Evolutionary conservation across 2,797 vertebrate species (phyloP).

Genomic region (Chrosomus eos): DNA sequence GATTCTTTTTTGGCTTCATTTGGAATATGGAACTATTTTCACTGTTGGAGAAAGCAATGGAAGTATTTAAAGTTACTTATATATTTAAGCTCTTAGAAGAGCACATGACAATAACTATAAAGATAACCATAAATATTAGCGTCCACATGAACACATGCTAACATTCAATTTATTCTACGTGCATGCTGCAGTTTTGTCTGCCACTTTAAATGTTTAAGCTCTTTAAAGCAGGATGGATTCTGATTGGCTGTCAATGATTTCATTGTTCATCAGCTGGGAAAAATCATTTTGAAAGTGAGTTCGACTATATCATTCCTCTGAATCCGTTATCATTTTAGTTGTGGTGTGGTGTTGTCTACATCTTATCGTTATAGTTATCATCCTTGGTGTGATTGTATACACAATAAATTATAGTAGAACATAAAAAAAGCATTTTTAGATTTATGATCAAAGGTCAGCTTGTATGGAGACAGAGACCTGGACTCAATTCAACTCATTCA

Average conservation of each 20-base stretch:
- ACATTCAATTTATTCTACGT: neutral
- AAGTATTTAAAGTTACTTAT: neutral
- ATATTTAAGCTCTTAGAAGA: neutral
- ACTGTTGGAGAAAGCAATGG: neutral
- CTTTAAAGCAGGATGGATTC: neutral
- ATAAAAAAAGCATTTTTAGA: neutral
- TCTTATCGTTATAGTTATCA: neutral
- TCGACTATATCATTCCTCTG: neutral
- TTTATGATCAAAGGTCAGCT: slow-evolving; percentile 3
- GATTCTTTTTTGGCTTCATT: neutral
- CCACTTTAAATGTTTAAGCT: neutral
- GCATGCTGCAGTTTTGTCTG: neutral
- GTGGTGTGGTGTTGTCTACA: neutral
- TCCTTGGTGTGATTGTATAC: neutral
- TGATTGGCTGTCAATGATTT: neutral
- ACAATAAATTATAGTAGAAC: neutral
- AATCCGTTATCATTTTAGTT: neutral
- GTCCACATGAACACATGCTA: neutral
- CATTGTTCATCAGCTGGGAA: neutral
- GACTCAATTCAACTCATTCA: slow-evolving; percentile 38
- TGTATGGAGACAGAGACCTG: slow-evolving; percentile 11
- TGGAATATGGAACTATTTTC: neutral
- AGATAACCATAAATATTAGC: neutral
- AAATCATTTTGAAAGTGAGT: neutral
- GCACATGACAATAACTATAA: neutral